These are phyloP conservation scores for Phyllotis vaccarum DNA, from an alignment of 2,797 vertebrate species.

Conservation along the genomic window DNA sequence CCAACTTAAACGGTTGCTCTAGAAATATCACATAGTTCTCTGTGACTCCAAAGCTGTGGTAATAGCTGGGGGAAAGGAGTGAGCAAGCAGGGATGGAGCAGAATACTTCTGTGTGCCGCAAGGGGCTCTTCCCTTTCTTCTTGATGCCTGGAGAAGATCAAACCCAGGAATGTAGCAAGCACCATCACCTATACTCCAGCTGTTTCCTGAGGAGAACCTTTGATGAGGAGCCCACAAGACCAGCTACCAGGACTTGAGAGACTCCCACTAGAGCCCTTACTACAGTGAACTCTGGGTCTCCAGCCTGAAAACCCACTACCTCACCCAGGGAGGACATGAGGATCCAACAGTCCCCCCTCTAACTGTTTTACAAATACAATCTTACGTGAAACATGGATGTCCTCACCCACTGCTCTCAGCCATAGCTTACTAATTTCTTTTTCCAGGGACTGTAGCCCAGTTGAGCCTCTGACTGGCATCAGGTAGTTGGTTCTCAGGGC, in stretches of 20 bases:
- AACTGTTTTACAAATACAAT: background rate
- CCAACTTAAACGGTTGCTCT: slow-evolving; percentile 95
- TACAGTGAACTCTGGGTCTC: background rate
- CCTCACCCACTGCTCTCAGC: rapidly evolving
- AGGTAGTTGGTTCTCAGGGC: background rate
- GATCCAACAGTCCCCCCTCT: background rate
- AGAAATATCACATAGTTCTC: slow-evolving; percentile 95
- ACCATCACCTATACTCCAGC: rapidly evolving
- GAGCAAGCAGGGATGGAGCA: slow-evolving; percentile 92
- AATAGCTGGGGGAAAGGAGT: slow-evolving; percentile 93
- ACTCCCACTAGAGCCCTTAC: background rate
- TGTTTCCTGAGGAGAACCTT: background rate
- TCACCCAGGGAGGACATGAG: background rate
- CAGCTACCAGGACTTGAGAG: too few relatives aligned
- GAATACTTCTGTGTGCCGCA: slow-evolving; percentile 90
- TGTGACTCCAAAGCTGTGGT: slow-evolving; percentile 96
- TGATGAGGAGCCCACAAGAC: too few relatives aligned
- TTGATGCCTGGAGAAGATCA: slow-evolving; percentile 82
- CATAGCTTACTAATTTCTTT: background rate
- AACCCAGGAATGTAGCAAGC: background rate
- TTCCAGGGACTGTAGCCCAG: background rate
- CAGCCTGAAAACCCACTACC: background rate
- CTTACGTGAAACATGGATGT: background rate
- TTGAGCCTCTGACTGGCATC: background rate
- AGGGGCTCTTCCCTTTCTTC: slow-evolving; percentile 81